Conservation (phyloP, 37 sponge, comb jelly and placozoan species). For the Spongilla lacustris region DNA sequence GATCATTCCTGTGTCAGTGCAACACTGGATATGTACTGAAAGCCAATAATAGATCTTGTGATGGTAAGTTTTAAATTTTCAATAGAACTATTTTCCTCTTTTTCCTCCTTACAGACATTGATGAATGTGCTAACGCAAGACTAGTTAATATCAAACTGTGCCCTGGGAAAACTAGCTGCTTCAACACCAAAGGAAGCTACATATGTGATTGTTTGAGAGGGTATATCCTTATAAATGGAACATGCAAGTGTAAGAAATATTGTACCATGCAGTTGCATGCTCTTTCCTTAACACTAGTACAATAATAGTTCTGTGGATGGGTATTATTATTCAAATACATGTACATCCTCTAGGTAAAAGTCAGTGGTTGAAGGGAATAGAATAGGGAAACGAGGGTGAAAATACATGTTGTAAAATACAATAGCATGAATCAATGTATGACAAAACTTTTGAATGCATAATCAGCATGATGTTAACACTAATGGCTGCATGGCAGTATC, state of each 20-base stretch:
- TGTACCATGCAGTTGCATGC: too few species aligned
- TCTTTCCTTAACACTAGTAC: too few species aligned
- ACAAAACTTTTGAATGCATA: too few species aligned
- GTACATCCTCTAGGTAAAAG: too few species aligned
- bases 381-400: too few species aligned
- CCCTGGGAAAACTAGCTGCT: background rate
- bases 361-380: too few species aligned
- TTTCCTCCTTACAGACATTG: background rate
- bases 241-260: background rate
- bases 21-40: background rate
- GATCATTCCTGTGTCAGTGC: background rate
- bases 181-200: background rate
- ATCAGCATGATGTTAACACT: too few species aligned
- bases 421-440: too few species aligned
- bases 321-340: too few species aligned
- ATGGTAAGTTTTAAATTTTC: background rate
- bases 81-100: background rate
- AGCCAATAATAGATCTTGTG: background rate
- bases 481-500: too few species aligned
- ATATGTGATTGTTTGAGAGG: background rate
- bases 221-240: background rate
- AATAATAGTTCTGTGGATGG: too few species aligned
- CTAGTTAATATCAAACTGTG: background rate
- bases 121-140: background rate
- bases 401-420: too few species aligned